These are phyloP conservation scores for Apotomis turbidana DNA, from an alignment of 2,888 invertebrate genomes.

Conservation along the genomic window DNA sequence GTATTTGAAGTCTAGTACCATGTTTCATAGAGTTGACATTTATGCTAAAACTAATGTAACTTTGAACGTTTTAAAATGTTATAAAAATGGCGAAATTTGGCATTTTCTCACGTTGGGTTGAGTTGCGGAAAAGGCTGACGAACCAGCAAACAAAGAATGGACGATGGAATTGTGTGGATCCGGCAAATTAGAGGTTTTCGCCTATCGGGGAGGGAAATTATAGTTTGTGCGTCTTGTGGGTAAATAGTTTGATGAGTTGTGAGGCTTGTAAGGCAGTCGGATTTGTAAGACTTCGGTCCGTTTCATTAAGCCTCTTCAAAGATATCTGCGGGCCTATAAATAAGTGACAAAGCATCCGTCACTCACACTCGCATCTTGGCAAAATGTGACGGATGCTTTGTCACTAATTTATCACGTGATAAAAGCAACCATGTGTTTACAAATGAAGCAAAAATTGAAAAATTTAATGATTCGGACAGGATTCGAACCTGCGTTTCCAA, in stretches of 20 bases:
- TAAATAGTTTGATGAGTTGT: not conserved
- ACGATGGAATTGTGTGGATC: slow-evolving; percentile 26
- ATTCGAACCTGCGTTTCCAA: no score
- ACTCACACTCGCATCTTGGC: no score
- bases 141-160: slow-evolving; percentile 30
- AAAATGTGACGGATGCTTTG: no score
- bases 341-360: no score
- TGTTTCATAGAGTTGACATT: not conserved
- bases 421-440: no score
- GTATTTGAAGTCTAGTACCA: not conserved
- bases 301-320: no score
- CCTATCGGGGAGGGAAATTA: not conserved
- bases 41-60: not conserved
- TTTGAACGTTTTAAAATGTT: not conserved
- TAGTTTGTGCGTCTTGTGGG: not conserved
- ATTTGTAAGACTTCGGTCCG: no score
- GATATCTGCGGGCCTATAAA: no score
- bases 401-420: no score
- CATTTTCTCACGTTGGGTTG: slow-evolving; percentile 31
- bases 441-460: no score
- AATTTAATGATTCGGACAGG: no score
- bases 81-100: slow-evolving; percentile 36
- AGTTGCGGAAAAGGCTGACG: slow-evolving; percentile 27
- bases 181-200: slow-evolving; percentile 18
- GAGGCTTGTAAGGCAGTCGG: no score